Evolutionary conservation across 1,140 invertebrate genomes (phyloP), one percentile per base, ranked within the genome.

Genomic region (Homalodisca vitripennis): DNA sequence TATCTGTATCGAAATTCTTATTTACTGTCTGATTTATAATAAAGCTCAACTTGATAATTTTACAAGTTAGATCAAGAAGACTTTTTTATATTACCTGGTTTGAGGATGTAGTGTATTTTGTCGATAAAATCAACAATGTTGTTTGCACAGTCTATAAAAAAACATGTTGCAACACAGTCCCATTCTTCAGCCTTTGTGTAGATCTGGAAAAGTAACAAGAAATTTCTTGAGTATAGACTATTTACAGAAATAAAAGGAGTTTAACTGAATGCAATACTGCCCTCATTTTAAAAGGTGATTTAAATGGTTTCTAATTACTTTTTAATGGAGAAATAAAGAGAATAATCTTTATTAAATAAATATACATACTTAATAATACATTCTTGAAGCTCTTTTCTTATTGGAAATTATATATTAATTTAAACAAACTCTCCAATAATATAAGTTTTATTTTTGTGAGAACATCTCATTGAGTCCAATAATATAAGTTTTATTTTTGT

Each of bases 101-200:
- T 92, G 1, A 99, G 79, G 76, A 98, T 97, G 67, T 88, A 87
- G 79, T 91, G 95, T 77, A 99, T 98, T 24, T 90, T 92, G 82
- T 98, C 95, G 57, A 99, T 90, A 76, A 98, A 98, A 71, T 91
- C 89, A 29, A 98, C 90, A 3, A 99, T 90, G 80, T 99, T 99
- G 66, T 93, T 91, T 17, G 97, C 97, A 78, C 98, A 99, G 79
- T 99, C 98, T 68, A 99, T 94, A 78, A 99, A 99, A 81, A 99
- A 99, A 74, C 97, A 98, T 0, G 97, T 97, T 0, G 92, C 92
- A 1, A 99, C 88, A 78, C 94, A 97, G 77, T 98, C 89, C 91
- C 95, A 99, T 34, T 88, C 82, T 72, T 92, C 86, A 1, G 84
- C 78, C 32, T 87, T 86, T 57, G 84, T 89, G 77, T 94, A 94